Evolutionary conservation across 2,888 invertebrate species (phyloP), one percentile per base, ranked within the genome.

Genomic region (Drosophila tripunctata): DNA sequence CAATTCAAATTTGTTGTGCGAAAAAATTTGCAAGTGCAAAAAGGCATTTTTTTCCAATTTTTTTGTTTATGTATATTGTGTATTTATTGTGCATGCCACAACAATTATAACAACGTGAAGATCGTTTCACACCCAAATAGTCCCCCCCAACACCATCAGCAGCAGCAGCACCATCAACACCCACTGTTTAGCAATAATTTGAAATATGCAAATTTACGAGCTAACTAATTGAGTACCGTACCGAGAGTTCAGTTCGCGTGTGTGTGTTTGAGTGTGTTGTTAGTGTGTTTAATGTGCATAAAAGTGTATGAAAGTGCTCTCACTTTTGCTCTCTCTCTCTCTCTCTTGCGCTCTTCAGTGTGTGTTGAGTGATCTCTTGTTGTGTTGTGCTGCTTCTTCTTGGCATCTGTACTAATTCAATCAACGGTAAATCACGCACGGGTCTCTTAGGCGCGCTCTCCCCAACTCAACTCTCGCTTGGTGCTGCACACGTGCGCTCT

Each of bases 151-250:
- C 57, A 38, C 35, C 65, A 21, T 24, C 27, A 27, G 10, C 27
- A 10, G 8, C 27, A 27, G 3, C 27, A 24, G 8, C 8, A 24
- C 48, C 30, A 21, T 33, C 14, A 4, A 19, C 40, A 17, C 35
- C 41, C 36, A 17, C 44, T 44, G 35, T 56, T 48, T 33, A 61
- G 62, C 66, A 75, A 75, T 71, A 61, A 80, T 75, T 72, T 47
- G 62, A 83, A 86, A 80, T 76, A 85, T 87, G 79, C 82, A 78
- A 85, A 84, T 87, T 79, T 79, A 85, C 82, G 87, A 84, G 75
- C 80, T 87, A 78, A 85, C 76, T 85, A 85, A 85, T 85, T 83
- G 83, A 85, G 87, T 85, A n/a, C n/a, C n/a, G n/a, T n/a, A n/a
- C n/a, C n/a, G n/a, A 65, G 67, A 70, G 78, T 71, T 63, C 52